A percentile compares a stretch with the other conserved stretches of the same genome.
These are phyloP conservation scores for Rhorus exstirpatorius DNA, from an alignment of 2,888 invertebrate species.

Conservation along the genomic window DNA sequence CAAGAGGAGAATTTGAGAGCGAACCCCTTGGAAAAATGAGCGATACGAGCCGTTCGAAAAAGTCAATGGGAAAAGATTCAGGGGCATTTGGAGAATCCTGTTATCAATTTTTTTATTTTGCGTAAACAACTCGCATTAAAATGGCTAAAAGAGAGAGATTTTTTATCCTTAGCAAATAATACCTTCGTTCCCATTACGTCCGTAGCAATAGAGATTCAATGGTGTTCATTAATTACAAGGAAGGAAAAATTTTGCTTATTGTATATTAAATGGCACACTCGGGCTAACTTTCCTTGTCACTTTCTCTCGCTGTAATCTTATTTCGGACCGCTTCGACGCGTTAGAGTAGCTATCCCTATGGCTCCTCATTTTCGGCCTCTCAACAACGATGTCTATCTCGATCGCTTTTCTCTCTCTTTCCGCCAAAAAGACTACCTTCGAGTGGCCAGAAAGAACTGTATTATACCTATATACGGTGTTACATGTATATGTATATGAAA, in stretches of 20 bases:
- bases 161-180: no score
- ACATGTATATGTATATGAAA: constrained; percentile 28
- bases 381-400: constrained; percentile 36
- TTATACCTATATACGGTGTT: constrained; percentile 30
- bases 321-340: constrained; percentile 36
- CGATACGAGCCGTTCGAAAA: no score
- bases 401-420: constrained; percentile 43
- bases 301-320: constrained; percentile 42
- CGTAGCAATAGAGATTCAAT: no score
- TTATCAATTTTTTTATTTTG: no score
- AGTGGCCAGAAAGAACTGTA: constrained; percentile 59
- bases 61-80: no score
- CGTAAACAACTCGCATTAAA: no score
- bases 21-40: no score
- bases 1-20: constrained; percentile 4
- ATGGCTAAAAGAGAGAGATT: no score
- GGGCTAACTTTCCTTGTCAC: constrained; percentile 23
- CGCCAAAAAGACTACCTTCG: constrained; percentile 45
- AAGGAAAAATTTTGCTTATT: no score
- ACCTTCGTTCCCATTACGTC: no score
- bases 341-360: not conserved
- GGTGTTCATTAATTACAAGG: no score
- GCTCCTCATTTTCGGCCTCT: constrained; percentile 26
- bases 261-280: not conserved
- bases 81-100: not conserved